Percentiles rank a stretch among this genome's conserved stretches.
Conservation (phyloP, 2,797 vertebrate genomes). For the Poeciliopsis gracilis region DNA sequence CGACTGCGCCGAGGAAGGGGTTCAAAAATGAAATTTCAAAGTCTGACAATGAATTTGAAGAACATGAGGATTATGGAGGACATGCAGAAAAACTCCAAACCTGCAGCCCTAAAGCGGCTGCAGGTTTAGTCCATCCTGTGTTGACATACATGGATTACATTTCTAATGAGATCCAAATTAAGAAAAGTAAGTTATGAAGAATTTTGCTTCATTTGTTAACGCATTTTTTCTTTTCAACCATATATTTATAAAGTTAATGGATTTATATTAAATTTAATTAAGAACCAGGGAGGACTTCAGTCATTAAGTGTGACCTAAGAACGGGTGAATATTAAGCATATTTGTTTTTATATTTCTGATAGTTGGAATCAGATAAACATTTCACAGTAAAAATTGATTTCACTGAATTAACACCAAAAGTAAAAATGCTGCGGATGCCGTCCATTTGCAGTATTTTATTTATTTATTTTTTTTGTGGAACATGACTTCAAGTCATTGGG, state of each 20-base stretch:
- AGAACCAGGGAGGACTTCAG: neutral
- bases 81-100: neutral
- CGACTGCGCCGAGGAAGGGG: neutral
- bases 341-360: neutral
- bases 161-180: neutral
- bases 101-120: neutral
- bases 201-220: neutral
- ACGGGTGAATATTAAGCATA: neutral
- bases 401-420: neutral
- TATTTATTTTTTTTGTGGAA: neutral
- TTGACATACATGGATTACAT: neutral
- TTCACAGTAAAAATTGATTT: neutral
- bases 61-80: neutral
- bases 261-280: neutral
- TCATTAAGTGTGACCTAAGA: neutral
- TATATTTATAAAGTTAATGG: neutral
- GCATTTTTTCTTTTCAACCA: neutral
- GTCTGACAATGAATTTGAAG: neutral
- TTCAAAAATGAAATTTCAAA: neutral
- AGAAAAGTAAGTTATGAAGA: neutral
- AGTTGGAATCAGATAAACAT: neutral
- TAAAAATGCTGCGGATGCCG: neutral
- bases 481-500: neutral
- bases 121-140: neutral
- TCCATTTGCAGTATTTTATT: neutral